Percentiles rank a stretch among this genome's conserved stretches.
These are phyloP conservation scores for Melanogrammus aeglefinus DNA, from an alignment of 2,797 vertebrate species.

Conservation along the genomic window DNA sequence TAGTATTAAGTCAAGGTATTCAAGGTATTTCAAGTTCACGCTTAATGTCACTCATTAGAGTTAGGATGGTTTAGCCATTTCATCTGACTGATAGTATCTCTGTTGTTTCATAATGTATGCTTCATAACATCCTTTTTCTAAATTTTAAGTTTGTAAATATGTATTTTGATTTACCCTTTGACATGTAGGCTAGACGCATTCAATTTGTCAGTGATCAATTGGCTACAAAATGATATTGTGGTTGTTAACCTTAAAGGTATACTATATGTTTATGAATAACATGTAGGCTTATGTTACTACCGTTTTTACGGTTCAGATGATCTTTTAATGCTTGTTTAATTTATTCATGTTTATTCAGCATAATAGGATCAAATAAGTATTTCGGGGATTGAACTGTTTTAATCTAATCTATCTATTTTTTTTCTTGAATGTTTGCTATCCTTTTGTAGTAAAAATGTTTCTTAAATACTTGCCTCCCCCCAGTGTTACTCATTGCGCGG, in stretches of 20 bases:
- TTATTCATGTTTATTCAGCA: no score
- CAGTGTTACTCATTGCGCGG: no score
- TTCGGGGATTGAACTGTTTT: no score
- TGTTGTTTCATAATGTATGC: background rate
- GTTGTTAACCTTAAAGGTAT: no score
- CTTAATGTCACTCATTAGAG: background rate
- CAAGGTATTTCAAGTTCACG: background rate
- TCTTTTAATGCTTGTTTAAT: no score
- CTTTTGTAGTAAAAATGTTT: background rate
- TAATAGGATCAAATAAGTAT: no score
- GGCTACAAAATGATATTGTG: no score
- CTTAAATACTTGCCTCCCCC: background rate
- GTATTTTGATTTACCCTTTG: background rate
- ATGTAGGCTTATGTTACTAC: no score
- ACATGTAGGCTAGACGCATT: background rate
- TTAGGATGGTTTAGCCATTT: background rate
- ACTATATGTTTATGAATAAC: no score
- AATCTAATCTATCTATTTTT: no score
- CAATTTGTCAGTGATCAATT: background rate
- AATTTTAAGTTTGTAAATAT: background rate
- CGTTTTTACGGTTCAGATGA: no score
- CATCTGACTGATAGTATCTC: background rate
- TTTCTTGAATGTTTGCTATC: background rate
- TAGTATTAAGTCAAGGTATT: background rate
- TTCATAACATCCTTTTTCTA: background rate